phyloP scores from a whole-genome alignment of 2,888 invertebrate genomes.

The Cynaeus angustus region DNA sequence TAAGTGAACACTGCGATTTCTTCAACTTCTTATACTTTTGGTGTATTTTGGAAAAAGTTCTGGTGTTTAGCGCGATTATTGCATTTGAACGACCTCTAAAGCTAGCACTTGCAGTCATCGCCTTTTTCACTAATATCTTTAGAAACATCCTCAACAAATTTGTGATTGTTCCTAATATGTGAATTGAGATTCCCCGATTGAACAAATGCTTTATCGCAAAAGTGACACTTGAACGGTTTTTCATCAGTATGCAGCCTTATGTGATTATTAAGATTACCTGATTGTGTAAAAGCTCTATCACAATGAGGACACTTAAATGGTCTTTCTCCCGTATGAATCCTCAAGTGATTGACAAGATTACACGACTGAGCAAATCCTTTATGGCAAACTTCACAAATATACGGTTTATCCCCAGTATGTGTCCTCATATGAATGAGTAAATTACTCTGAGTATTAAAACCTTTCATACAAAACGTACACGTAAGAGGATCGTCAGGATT shows the following conservation, averaged over 20 bases:
- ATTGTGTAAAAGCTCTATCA: constrained; percentile 70
- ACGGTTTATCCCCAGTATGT: constrained; percentile 68
- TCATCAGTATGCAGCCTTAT: constrained; percentile 69
- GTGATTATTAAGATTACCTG: constrained; percentile 70
- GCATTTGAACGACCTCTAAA: neutral
- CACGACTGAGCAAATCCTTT: constrained; percentile 70
- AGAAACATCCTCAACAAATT: constrained; percentile 52
- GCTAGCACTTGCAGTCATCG: constrained; percentile 43
- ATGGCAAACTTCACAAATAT: constrained; percentile 67
- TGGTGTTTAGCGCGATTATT: neutral
- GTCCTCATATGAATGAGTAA: constrained; percentile 69
- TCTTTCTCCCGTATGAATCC: constrained; percentile 69
- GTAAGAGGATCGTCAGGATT: constrained; percentile 62
- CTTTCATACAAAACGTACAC: constrained; percentile 60
- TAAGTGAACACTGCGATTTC: too few relatives aligned
- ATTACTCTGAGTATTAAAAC: constrained; percentile 67
- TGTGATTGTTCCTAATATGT: constrained; percentile 70
- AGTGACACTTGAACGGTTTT: constrained; percentile 70
- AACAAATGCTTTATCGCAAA: constrained; percentile 70
- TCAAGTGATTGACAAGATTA: constrained; percentile 69
- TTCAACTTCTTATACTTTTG: neutral
- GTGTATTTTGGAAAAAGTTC: neutral
- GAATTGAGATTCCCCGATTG: constrained; percentile 70
- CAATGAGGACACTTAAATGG: constrained; percentile 71
- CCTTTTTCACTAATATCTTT: constrained; percentile 17